phyloP scores from a whole-genome alignment of 64 coral and sea anemone species.

The Catalaphyllia jardinei region DNA sequence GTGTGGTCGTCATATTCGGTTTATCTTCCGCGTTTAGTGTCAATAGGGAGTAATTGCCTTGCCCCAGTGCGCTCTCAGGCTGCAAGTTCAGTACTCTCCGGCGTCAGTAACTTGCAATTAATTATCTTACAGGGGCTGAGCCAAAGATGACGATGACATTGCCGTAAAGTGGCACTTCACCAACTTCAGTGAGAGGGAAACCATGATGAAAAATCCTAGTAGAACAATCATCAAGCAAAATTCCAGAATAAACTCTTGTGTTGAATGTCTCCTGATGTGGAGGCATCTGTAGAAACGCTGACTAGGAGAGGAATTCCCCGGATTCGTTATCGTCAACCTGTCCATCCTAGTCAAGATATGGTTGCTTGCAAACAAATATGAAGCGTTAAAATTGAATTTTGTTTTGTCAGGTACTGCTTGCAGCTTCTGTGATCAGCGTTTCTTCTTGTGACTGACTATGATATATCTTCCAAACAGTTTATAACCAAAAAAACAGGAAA shows the following conservation, averaged over 20 bases:
- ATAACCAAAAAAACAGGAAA: conserved; percentile 2
- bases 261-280: not conserved
- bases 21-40: too few species aligned
- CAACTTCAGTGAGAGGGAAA: not conserved
- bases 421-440: too few species aligned
- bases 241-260: conserved; percentile 11
- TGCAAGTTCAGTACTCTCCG: not conserved
- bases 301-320: not conserved
- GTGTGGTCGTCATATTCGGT: too few species aligned
- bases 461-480: not conserved
- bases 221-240: not conserved
- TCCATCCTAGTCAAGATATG: not conserved
- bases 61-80: too few species aligned
- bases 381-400: too few species aligned
- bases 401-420: too few species aligned
- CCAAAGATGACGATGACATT: not conserved
- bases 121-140: too few species aligned
- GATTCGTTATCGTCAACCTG: not conserved
- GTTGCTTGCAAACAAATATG: too few species aligned
- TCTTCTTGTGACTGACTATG: not conserved
- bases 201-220: not conserved
- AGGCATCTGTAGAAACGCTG: not conserved
- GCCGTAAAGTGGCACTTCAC: not conserved
- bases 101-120: not conserved
- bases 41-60: too few species aligned